These are phyloP conservation scores for Halyomorpha halys DNA, from an alignment of 1,140 invertebrate genomes.

Conservation along the genomic window DNA sequence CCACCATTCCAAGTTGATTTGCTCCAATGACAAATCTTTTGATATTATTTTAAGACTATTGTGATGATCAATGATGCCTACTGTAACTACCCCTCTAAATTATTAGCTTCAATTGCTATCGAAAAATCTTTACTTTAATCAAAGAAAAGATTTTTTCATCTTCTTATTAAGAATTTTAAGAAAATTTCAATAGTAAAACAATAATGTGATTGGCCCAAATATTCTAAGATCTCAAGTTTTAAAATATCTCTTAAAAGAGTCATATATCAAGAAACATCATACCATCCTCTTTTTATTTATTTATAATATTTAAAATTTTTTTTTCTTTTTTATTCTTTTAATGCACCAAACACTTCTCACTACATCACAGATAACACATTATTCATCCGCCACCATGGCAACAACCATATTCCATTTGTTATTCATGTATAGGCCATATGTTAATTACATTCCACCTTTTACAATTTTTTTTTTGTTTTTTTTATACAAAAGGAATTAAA, in stretches of 20 bases:
- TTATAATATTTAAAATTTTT: too few species aligned
- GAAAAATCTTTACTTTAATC: not conserved
- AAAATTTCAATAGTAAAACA: slow-evolving; percentile 3
- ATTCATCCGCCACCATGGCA: slow-evolving; percentile 1
- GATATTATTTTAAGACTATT: too few species aligned
- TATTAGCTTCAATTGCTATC: not conserved
- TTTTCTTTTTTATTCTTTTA: too few species aligned
- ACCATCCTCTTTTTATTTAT: not conserved
- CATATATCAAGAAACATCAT: slow-evolving; percentile 16
- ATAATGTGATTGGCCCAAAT: slow-evolving; percentile 12
- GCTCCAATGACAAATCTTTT: too few species aligned
- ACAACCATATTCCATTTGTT: not conserved
- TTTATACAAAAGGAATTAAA: slow-evolving; percentile 7
- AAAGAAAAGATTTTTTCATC: not conserved
- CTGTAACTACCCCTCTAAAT: too few species aligned
- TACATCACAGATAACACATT: slow-evolving; percentile 18
- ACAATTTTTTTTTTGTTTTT: not conserved
- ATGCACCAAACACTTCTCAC: slow-evolving; percentile 11
- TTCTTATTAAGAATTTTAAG: not conserved
- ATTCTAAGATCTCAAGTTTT: slow-evolving; percentile 2
- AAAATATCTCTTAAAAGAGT: not conserved
- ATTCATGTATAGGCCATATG: slow-evolving; percentile 16
- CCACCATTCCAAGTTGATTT: too few species aligned
- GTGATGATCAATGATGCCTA: too few species aligned
- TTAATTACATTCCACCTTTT: slow-evolving; percentile 18